These are phyloP conservation scores for Eupithecia insigniata DNA, from an alignment of 2,888 invertebrate species.

Conservation along the genomic window DNA sequence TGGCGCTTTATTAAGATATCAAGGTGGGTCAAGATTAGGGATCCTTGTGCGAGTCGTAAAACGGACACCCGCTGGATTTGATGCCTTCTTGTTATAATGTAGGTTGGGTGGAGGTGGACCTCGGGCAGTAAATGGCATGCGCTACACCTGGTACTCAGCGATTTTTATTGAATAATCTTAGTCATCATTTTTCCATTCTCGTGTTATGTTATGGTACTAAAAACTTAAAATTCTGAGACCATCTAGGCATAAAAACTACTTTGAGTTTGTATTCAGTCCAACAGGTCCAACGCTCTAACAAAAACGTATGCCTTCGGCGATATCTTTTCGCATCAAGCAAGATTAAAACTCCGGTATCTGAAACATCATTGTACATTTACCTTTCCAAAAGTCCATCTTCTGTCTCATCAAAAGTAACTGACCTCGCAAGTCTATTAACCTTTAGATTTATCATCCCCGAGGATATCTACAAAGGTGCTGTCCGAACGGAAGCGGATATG, in stretches of 20 bases:
- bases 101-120: conserved; percentile 2
- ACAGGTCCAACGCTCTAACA: not conserved
- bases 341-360: not conserved
- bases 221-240: not conserved
- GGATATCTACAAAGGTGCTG: conserved; percentile 73
- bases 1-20: conserved; percentile 69
- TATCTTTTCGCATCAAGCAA: not conserved
- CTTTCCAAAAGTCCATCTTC: not conserved
- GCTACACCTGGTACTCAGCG: conserved; percentile 18
- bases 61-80: conserved; percentile 64
- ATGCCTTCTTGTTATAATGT: conserved; percentile 39
- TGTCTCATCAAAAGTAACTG: not conserved
- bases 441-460: conserved; percentile 57
- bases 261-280: not conserved
- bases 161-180: conserved; percentile 1
- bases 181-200: not conserved
- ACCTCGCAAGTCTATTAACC: conserved; percentile 48
- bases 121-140: conserved; percentile 21
- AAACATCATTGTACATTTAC: not conserved
- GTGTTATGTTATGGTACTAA: not conserved
- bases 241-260: not conserved
- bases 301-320: not conserved
- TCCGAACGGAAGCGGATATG: conserved; percentile 68
- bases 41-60: conserved; percentile 60
- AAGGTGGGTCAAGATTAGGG: conserved; percentile 71